Conservation (phyloP, 1,140 invertebrate species). For the Bombus vancouverensis region DNA sequence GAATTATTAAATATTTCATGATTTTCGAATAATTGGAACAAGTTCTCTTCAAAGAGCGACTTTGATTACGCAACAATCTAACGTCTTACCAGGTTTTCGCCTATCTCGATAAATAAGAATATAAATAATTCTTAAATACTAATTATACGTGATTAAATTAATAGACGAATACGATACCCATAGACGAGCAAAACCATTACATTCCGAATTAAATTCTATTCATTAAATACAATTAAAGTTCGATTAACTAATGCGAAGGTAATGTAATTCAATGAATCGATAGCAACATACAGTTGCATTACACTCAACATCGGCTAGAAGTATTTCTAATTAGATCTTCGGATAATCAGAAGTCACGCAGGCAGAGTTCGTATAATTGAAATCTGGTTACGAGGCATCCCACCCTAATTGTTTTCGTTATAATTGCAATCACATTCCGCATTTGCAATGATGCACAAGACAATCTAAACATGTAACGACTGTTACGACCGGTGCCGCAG, state of each 20-base stretch:
- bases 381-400: background rate
- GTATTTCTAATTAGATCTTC: conserved; percentile 13
- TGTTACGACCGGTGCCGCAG: background rate
- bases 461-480: background rate
- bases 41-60: too few relatives aligned
- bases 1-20: too few relatives aligned
- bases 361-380: background rate
- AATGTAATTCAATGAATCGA: background rate
- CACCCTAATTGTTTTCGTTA: conserved; percentile 6
- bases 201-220: too few relatives aligned
- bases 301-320: background rate
- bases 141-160: too few relatives aligned
- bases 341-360: background rate
- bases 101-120: too few relatives aligned
- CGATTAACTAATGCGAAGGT: background rate
- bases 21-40: too few relatives aligned
- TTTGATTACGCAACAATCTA: too few relatives aligned
- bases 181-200: too few relatives aligned
- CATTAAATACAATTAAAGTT: background rate
- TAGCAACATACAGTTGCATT: too few relatives aligned
- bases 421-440: background rate
- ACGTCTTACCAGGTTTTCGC: too few relatives aligned
- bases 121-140: too few relatives aligned
- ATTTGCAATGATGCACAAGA: background rate
- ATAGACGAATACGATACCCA: too few relatives aligned